These are phyloP conservation scores for Eurypyga helias DNA, from an alignment of 2,113 vertebrate species.

Conservation along the genomic window DNA sequence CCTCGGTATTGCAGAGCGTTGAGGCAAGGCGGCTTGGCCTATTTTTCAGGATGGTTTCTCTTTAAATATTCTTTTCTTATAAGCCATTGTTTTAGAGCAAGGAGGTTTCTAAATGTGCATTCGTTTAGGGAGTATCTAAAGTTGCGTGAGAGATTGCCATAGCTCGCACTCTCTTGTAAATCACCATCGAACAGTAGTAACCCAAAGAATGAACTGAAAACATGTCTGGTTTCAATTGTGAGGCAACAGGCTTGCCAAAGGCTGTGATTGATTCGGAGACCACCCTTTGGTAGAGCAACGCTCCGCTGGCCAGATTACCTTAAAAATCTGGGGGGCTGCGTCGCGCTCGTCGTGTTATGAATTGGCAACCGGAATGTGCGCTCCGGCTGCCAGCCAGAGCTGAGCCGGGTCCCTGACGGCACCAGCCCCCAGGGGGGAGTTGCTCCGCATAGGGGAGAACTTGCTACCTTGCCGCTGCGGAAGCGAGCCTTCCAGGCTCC, in stretches of 20 bases:
- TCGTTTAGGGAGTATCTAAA: slow-evolving; percentile 81
- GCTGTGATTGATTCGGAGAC: slow-evolving; percentile 84
- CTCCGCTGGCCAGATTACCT: slow-evolving; percentile 83
- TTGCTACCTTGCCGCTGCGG: neutral
- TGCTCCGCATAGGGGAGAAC: neutral
- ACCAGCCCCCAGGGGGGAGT: neutral
- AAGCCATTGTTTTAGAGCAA: slow-evolving; percentile 52
- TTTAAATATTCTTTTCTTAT: slow-evolving; percentile 39
- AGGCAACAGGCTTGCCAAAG: slow-evolving; percentile 81
- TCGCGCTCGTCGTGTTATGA: slow-evolving; percentile 49
- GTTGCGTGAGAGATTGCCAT: slow-evolving; percentile 89
- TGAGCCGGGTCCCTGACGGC: neutral
- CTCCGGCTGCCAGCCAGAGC: slow-evolving; percentile 20
- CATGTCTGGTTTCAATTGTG: slow-evolving; percentile 91
- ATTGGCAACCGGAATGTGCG: slow-evolving; percentile 18
- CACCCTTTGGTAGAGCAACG: slow-evolving; percentile 81
- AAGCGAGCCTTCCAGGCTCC: slow-evolving; percentile 1
- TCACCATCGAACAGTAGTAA: slow-evolving; percentile 91
- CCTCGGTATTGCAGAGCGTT: neutral
- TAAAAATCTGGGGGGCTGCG: slow-evolving; percentile 60
- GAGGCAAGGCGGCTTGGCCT: neutral
- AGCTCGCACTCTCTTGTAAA: slow-evolving; percentile 90
- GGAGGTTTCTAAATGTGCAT: slow-evolving; percentile 81
- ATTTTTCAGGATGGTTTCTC: slow-evolving; percentile 49
- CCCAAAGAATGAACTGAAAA: slow-evolving; percentile 86